A percentile compares a stretch with the other conserved stretches of the same genome.
Evolutionary conservation across 1,140 invertebrate species (phyloP).

Genomic region (Pygmarrhopalites habei): DNA sequence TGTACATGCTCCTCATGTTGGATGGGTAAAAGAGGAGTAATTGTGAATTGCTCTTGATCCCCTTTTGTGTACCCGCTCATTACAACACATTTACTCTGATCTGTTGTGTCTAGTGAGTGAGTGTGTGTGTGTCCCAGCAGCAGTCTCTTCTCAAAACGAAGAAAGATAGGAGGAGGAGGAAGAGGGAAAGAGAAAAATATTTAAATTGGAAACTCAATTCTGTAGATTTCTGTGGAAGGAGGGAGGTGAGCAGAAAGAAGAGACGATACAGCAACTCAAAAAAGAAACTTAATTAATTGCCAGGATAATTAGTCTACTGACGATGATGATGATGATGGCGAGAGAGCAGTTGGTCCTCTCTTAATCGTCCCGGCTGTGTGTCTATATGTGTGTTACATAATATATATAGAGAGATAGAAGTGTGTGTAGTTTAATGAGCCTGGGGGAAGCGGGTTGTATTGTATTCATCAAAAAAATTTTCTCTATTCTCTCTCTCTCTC

Average conservation of each 20-base stretch:
- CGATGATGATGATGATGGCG: too few species aligned
- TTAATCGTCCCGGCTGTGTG: too few species aligned
- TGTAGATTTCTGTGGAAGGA: background rate
- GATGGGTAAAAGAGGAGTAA: too few species aligned
- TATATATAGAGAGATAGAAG: too few species aligned
- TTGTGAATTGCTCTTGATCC: background rate
- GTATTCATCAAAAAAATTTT: too few species aligned
- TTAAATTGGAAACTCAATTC: conserved; percentile 25
- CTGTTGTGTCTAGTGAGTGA: too few species aligned
- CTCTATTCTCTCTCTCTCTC: background rate
- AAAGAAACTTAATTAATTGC: conserved; percentile 38
- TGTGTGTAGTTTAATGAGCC: conserved; percentile 5
- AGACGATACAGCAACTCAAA: background rate
- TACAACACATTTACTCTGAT: conserved; percentile 6
- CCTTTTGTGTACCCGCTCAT: conserved; percentile 8
- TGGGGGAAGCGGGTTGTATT: conserved; percentile 1
- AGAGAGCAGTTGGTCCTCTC: conserved; percentile 19
- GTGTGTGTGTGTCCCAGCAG: too few species aligned
- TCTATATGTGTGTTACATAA: too few species aligned
- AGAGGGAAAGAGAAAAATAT: conserved; percentile 26
- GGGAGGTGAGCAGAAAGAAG: conserved; percentile 19
- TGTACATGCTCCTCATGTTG: too few species aligned
- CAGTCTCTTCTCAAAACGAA: too few species aligned
- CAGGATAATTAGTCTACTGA: conserved; percentile 31
- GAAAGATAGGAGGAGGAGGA: conserved; percentile 15